Evolutionary conservation across 2,113 vertebrate genomes (phyloP).

Genomic region (Sprattus sprattus): DNA sequence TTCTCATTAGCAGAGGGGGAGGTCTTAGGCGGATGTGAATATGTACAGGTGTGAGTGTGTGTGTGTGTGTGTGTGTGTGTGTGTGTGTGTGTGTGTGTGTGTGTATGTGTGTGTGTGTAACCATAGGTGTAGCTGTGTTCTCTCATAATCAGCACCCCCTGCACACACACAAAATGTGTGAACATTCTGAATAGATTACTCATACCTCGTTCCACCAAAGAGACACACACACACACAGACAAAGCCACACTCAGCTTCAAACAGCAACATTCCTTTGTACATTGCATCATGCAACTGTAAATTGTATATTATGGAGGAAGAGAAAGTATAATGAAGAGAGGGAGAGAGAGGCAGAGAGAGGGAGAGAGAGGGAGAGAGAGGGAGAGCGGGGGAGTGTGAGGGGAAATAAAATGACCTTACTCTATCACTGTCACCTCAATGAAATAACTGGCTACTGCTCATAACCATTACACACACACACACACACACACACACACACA

Average conservation of each 20-base stretch:
- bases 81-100: neutral
- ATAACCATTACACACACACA: neutral
- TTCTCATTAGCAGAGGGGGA: neutral
- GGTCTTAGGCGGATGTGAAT: too few species aligned
- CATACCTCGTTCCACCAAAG: too few species aligned
- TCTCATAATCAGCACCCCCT: neutral
- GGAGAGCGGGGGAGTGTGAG: neutral
- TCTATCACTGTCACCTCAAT: neutral
- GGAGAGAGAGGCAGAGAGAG: too few species aligned
- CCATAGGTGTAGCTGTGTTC: too few species aligned
- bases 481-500: neutral
- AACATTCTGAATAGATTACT: neutral
- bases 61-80: neutral
- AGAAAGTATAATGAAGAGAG: neutral
- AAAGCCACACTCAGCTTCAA: neutral
- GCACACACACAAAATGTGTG: neutral
- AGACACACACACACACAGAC: neutral
- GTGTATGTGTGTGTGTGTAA: neutral
- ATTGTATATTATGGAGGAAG: neutral
- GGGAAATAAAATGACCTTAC: neutral
- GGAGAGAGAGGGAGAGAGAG: neutral
- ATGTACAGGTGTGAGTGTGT: neutral
- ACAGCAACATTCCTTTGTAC: neutral
- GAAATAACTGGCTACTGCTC: neutral
- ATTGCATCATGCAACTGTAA: neutral